phyloP scores from a whole-genome alignment of 2,113 vertebrate species.

The Dasyornis broadbenti region DNA sequence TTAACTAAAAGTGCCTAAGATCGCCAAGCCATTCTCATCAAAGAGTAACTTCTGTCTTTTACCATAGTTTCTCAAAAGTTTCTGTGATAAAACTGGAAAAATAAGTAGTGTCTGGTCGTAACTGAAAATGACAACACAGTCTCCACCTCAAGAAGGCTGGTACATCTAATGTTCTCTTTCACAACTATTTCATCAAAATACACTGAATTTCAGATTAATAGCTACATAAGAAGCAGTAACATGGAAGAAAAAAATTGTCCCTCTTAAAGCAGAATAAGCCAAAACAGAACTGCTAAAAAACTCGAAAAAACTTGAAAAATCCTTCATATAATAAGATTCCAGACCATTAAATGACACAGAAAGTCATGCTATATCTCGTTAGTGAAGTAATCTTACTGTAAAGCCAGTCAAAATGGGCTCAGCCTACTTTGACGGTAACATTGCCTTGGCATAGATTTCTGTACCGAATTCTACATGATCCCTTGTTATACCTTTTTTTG shows the following conservation, averaged over 20 bases:
- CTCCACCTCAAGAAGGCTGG: neutral
- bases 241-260: fast-evolving
- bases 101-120: neutral
- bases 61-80: neutral
- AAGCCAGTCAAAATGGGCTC: neutral
- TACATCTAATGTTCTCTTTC: neutral
- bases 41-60: neutral
- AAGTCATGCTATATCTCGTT: neutral
- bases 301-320: neutral
- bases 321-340: neutral
- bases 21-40: neutral
- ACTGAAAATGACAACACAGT: neutral
- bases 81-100: neutral
- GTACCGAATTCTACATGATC: neutral
- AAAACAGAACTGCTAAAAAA: neutral
- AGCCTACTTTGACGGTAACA: neutral
- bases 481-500: neutral
- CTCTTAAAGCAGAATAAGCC: neutral
- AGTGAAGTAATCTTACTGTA: neutral
- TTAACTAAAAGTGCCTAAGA: neutral
- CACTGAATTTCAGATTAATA: neutral
- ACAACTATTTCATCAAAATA: neutral
- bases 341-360: neutral
- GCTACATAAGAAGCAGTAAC: neutral
- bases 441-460: neutral